These are phyloP conservation scores for Phymanthus crucifer DNA, from an alignment of 92 coral and sea anemone species.

Conservation along the genomic window DNA sequence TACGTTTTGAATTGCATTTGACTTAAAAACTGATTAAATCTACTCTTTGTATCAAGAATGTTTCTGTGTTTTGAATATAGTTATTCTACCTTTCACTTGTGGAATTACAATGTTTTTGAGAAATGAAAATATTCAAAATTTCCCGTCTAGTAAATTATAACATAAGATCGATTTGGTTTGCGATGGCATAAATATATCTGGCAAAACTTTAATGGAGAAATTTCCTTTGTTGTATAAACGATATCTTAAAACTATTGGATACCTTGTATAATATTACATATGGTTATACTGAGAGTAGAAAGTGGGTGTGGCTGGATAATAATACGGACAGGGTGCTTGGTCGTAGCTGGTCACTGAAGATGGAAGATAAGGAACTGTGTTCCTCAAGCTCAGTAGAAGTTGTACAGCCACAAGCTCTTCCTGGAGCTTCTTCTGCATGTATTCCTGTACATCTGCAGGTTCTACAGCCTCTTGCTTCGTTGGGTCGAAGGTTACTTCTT, in stretches of 20 bases:
- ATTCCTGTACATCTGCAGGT: conserved; percentile 58
- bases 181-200: neutral
- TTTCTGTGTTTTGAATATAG: too few relatives aligned
- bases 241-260: neutral
- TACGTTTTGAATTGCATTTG: too few relatives aligned
- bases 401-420: conserved; percentile 96
- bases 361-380: conserved; percentile 63
- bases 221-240: neutral
- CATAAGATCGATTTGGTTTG: neutral
- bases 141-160: neutral
- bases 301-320: conserved; percentile 29
- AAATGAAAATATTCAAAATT: neutral
- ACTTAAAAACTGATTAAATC: too few relatives aligned
- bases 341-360: conserved; percentile 9
- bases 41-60: too few relatives aligned
- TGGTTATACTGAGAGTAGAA: conserved; percentile 14
- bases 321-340: conserved; percentile 22
- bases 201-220: neutral
- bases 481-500: conserved; percentile 53
- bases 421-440: conserved; percentile 86
- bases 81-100: too few relatives aligned
- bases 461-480: conserved; percentile 49
- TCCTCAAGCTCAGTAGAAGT: conserved; percentile 79
- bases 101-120: too few relatives aligned
- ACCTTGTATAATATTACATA: neutral